Percentiles rank a stretch among this genome's conserved stretches.
These are phyloP conservation scores for Meleagris gallopavo DNA, from an alignment of 2,113 vertebrate species.

Conservation along the genomic window DNA sequence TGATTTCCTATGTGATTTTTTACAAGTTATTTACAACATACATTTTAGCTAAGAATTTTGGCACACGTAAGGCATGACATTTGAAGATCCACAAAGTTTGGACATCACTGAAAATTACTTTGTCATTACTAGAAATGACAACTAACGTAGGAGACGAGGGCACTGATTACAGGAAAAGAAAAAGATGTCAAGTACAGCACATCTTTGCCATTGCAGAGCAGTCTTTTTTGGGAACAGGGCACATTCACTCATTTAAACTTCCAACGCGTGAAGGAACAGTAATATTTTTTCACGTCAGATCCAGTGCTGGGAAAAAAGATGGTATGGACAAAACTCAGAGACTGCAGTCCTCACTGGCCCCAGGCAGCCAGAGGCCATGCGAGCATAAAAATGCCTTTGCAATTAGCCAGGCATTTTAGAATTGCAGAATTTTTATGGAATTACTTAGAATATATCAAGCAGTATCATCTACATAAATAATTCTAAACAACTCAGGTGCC, in stretches of 20 bases:
- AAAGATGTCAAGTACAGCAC: background rate
- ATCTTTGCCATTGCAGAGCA: background rate
- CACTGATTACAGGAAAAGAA: background rate
- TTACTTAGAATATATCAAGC: background rate
- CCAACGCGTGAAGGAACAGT: rapidly evolving
- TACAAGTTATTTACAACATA: background rate
- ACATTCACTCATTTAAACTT: background rate
- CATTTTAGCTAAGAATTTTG: background rate
- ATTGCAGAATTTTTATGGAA: background rate
- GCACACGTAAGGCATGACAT: background rate
- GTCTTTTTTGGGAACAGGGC: background rate
- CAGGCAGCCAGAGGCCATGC: background rate
- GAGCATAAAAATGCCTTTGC: background rate
- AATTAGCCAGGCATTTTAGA: background rate
- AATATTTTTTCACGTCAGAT: background rate
- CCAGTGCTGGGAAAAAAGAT: background rate
- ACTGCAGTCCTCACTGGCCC: background rate
- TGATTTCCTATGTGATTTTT: background rate
- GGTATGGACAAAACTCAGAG: background rate
- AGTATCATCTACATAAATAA: background rate
- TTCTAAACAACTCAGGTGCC: background rate
- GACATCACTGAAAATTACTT: background rate
- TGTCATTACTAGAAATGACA: background rate
- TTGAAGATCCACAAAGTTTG: background rate
- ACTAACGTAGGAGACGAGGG: background rate